Percentiles rank a stretch among this genome's conserved stretches.
Conservation (phyloP, 2,113 vertebrate species). For the Grantiella picta region DNA sequence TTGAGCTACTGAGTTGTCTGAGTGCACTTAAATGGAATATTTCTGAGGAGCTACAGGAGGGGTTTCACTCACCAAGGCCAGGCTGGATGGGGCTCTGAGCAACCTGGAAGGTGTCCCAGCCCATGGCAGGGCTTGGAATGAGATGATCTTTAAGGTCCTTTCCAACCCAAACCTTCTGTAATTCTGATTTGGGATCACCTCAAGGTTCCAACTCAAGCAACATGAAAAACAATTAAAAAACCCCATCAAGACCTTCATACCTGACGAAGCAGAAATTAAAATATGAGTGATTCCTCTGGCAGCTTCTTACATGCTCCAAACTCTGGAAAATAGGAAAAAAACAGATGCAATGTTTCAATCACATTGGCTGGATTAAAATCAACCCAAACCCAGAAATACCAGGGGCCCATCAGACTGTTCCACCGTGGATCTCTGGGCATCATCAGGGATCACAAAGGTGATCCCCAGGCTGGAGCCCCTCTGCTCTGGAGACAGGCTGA, state of each 20-base stretch:
- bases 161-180: background rate
- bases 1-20: fast-evolving
- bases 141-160: background rate
- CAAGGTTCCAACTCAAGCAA: background rate
- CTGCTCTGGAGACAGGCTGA: background rate
- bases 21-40: background rate
- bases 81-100: background rate
- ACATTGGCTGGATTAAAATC: background rate
- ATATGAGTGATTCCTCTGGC: background rate
- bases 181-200: background rate
- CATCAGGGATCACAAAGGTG: background rate
- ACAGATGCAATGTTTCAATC: background rate
- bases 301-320: background rate
- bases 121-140: background rate
- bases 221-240: background rate
- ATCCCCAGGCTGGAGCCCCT: background rate
- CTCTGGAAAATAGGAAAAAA: background rate
- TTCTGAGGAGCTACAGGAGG: background rate
- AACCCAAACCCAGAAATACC: background rate
- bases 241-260: background rate
- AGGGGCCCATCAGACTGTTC: background rate
- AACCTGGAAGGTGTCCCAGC: background rate
- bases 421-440: background rate
- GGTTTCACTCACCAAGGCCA: background rate
- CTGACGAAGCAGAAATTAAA: background rate